A percentile compares a stretch with the other conserved stretches of the same genome.
These are phyloP conservation scores for Morinoia aosen DNA, from an alignment of 2,888 invertebrate species.

Conservation along the genomic window DNA sequence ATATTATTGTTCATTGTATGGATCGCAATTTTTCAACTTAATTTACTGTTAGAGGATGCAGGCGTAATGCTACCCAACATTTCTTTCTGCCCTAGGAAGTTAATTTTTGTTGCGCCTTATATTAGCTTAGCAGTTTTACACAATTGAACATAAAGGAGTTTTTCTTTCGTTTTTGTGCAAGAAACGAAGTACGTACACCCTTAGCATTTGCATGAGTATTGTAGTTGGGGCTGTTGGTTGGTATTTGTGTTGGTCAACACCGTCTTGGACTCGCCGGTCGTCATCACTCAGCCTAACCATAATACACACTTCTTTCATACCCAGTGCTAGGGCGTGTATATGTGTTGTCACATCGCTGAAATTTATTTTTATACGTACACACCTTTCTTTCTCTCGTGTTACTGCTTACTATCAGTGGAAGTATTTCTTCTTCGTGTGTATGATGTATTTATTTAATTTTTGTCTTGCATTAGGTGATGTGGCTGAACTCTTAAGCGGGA, in stretches of 20 bases:
- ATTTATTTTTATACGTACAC: constrained; percentile 48
- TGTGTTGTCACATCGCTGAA: constrained; percentile 43
- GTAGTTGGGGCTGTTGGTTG: background rate
- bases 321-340: background rate
- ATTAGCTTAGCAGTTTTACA: background rate
- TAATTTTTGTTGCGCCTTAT: background rate
- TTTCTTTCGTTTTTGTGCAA: background rate
- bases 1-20: background rate
- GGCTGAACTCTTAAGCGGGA: background rate
- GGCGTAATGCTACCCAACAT: background rate
- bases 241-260: background rate
- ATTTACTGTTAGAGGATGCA: background rate
- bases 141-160: background rate
- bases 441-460: constrained; percentile 43
- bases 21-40: background rate
- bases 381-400: constrained; percentile 34
- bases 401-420: constrained; percentile 14
- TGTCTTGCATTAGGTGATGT: constrained; percentile 35
- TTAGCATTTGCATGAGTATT: constrained; percentile 8
- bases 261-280: background rate
- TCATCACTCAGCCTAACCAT: background rate
- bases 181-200: background rate
- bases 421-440: constrained; percentile 15
- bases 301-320: background rate
- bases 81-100: background rate